Percentiles rank a stretch among this genome's conserved stretches.
Evolutionary conservation across 37 sponge, comb jelly and placozoan genomes (phyloP).

Genomic region (Ianthella basta): DNA sequence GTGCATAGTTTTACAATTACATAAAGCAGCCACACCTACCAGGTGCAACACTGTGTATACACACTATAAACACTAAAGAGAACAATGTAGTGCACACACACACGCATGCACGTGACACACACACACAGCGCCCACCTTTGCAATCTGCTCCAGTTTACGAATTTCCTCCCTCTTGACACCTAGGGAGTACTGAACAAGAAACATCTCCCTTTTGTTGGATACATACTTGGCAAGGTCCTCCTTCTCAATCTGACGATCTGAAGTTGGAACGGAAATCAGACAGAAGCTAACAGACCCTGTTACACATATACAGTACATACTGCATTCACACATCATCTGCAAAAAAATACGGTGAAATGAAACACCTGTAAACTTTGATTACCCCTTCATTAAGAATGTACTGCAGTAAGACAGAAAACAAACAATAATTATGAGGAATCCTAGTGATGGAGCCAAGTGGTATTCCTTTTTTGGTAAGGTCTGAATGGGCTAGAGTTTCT

Average conservation of each 20-base stretch:
- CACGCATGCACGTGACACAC: neutral
- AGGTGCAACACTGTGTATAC: neutral
- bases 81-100: too few relatives aligned
- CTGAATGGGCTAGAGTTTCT: too few relatives aligned
- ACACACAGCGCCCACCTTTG: slow-evolving; percentile 44
- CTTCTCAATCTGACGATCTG: slow-evolving; percentile 89
- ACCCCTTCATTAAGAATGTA: too few relatives aligned
- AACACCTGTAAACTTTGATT: too few relatives aligned
- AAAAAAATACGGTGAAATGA: too few relatives aligned
- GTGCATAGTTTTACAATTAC: neutral
- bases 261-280: neutral
- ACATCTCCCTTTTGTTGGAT: slow-evolving; percentile 89
- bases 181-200: slow-evolving; percentile 92
- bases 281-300: too few relatives aligned
- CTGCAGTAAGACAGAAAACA: too few relatives aligned
- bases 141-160: slow-evolving; percentile 87
- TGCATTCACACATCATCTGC: neutral
- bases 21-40: too few relatives aligned
- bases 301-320: neutral
- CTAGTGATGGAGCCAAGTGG: too few relatives aligned
- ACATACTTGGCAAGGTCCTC: slow-evolving; percentile 84
- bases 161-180: slow-evolving; percentile 97
- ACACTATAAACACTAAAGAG: neutral
- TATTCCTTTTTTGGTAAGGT: too few relatives aligned
- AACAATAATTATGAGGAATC: too few relatives aligned